Evolutionary conservation across 2,113 vertebrate genomes (phyloP).

Genomic region (Ondatra zibethicus): DNA sequence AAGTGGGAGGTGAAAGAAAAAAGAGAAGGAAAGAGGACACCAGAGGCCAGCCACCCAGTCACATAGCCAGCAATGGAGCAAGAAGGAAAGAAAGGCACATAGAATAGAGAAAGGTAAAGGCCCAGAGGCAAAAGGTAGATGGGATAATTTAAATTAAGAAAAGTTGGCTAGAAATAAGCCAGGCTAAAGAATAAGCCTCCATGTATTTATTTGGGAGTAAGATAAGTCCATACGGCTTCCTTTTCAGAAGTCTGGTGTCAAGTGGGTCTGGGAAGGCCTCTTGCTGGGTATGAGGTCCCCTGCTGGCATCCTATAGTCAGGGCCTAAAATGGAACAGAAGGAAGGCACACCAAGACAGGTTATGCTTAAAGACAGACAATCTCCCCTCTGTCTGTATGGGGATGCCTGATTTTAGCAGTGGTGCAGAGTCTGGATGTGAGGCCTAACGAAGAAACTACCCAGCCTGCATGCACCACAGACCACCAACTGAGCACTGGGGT

Average conservation of each 20-base stretch:
- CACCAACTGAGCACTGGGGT: neutral
- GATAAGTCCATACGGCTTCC: neutral
- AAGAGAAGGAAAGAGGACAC: too few relatives aligned
- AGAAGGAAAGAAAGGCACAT: too few relatives aligned
- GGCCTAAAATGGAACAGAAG: neutral
- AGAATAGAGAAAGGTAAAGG: too few relatives aligned
- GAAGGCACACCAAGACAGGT: neutral
- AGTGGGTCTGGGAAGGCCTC: neutral
- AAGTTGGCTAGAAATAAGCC: too few relatives aligned
- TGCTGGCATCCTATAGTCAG: neutral
- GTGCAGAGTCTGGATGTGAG: neutral
- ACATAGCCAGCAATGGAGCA: too few relatives aligned
- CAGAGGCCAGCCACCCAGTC: too few relatives aligned
- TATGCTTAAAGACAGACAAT: neutral
- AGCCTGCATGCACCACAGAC: neutral
- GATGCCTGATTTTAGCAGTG: neutral
- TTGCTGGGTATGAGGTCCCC: too few relatives aligned
- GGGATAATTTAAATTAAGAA: too few relatives aligned
- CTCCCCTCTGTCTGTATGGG: neutral
- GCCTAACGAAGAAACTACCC: neutral
- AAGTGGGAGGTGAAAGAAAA: too few relatives aligned
- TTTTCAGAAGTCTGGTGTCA: neutral
- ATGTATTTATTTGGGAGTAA: neutral
- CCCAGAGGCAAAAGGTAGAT: too few relatives aligned
- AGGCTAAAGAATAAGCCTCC: too few relatives aligned